Conservation (phyloP, 2,113 vertebrate species). For the Heterotis niloticus region DNA sequence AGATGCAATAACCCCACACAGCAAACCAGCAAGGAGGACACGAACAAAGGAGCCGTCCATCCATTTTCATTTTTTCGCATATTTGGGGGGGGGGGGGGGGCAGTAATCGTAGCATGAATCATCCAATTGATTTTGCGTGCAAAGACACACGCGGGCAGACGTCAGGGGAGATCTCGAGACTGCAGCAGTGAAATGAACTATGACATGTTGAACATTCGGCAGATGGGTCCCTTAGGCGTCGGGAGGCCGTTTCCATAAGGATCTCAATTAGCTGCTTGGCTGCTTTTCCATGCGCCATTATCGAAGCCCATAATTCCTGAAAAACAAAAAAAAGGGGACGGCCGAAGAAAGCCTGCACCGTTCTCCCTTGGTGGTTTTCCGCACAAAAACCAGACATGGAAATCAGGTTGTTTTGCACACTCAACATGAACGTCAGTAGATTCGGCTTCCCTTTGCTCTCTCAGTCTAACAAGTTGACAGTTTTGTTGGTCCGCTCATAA, state of each 20-base stretch:
- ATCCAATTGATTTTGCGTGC: neutral
- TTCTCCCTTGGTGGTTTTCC: constrained; percentile 1
- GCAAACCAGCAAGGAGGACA: neutral
- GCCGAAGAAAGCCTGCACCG: neutral
- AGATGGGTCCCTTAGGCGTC: constrained; percentile 35
- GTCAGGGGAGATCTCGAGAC: constrained; percentile 20
- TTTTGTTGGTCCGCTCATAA: neutral
- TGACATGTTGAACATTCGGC: constrained; percentile 42
- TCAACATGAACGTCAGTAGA: neutral
- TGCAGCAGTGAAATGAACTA: constrained; percentile 38
- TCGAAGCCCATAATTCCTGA: constrained; percentile 36
- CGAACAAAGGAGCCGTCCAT: neutral
- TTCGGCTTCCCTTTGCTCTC: neutral
- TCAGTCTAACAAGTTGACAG: neutral
- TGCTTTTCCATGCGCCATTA: constrained; percentile 37
- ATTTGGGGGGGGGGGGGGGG: constrained; percentile 5
- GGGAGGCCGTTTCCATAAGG: constrained; percentile 33
- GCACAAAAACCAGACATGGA: neutral
- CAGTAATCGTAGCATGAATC: constrained; percentile 19
- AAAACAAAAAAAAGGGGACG: constrained; percentile 30
- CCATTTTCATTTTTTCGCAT: constrained; percentile 9
- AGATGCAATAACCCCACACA: neutral
- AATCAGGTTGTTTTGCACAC: neutral
- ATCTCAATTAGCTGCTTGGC: constrained; percentile 47
- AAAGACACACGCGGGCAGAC: neutral